phyloP scores from a whole-genome alignment of 2,113 vertebrate species.

The Hyperopisus bebe region DNA sequence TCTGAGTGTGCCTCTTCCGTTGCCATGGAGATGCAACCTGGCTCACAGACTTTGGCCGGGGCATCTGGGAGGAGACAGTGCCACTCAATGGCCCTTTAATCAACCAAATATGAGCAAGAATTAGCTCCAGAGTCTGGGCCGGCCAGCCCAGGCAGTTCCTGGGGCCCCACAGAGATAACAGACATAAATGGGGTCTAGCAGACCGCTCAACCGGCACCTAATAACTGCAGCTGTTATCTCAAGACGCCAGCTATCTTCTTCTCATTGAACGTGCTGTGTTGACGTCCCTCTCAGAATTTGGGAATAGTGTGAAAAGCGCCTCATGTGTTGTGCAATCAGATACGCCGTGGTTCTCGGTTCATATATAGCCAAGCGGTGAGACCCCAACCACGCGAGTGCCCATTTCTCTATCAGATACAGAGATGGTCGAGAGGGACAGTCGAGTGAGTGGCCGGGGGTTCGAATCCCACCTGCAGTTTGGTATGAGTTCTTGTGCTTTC shows the following conservation, averaged over 20 bases:
- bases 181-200: conserved; percentile 20
- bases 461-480: neutral
- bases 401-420: neutral
- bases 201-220: conserved; percentile 10
- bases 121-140: conserved; percentile 17
- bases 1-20: conserved; percentile 5
- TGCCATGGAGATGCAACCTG: conserved; percentile 19
- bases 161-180: conserved; percentile 15
- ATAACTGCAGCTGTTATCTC: conserved; percentile 22
- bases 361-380: neutral
- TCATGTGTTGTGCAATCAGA: neutral
- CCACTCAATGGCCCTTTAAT: conserved; percentile 18
- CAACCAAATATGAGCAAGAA: conserved; percentile 25
- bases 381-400: neutral
- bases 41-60: neutral
- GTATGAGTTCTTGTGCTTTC: neutral
- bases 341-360: neutral
- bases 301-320: neutral
- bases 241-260: conserved; percentile 1
- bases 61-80: neutral
- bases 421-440: neutral
- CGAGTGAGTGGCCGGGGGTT: neutral
- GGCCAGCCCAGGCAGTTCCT: neutral
- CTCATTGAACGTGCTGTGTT: neutral
- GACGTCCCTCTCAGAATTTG: neutral